Conservation (phyloP, 2,113 vertebrate species). For the Aldabrachelys gigantea region DNA sequence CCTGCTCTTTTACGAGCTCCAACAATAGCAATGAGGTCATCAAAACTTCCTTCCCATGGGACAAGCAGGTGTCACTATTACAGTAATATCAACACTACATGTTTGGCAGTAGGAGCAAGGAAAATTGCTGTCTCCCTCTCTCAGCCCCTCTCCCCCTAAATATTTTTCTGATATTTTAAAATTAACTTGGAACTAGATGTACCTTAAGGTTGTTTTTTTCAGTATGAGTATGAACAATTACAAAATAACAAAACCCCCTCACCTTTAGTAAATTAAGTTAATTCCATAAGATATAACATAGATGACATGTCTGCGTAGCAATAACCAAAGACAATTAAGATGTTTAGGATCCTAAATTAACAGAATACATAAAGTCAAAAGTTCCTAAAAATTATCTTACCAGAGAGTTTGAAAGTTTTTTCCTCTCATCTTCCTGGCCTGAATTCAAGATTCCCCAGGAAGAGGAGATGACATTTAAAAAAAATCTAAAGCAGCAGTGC, state of each 20-base stretch:
- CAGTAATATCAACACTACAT: neutral
- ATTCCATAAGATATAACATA: neutral
- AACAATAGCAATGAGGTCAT: neutral
- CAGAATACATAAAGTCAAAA: neutral
- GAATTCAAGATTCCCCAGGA: neutral
- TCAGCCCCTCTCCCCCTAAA: too few relatives aligned
- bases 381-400: neutral
- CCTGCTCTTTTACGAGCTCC: neutral
- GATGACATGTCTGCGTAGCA: neutral
- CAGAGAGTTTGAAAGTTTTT: neutral
- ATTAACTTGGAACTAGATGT: neutral
- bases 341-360: accelerated
- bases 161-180: neutral
- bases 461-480: neutral
- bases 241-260: neutral
- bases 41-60: neutral
- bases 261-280: neutral
- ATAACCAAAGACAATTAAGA: neutral
- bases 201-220: neutral
- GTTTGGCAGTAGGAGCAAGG: neutral
- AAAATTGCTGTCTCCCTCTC: neutral
- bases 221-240: neutral
- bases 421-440: neutral
- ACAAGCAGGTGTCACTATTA: neutral
- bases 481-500: neutral